Evolutionary conservation across 2,888 invertebrate genomes (phyloP), one percentile per base, ranked within the genome.

Genomic region (Drosophila lutescens): DNA sequence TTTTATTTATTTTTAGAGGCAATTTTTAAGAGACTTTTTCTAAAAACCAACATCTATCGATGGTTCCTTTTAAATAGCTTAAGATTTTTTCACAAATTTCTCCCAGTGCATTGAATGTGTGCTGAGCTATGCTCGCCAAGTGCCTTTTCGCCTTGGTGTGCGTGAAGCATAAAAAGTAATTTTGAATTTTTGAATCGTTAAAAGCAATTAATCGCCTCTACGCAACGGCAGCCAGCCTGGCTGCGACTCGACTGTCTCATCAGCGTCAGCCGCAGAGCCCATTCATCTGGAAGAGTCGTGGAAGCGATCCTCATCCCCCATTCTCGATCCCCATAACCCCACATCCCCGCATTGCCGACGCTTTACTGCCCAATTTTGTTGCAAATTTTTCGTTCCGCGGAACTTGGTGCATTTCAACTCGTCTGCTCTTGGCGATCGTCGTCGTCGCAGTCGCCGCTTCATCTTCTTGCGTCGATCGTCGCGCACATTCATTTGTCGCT

Each of bases 161-260:
- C 80, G 78, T 74, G 70, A 70, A 79, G 76, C 79, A 85, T 87
- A 80, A 79, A 79, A 85, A 80, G 86, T 87, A 83, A 87, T 85
- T 85, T 85, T 87, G 79, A 87, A 83, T 85, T 85, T 85, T 87
- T 85, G 86, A 87, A 85, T 85, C 85, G 85, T 87, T 87, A 87
- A 85, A 85, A 87, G 87, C 85, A 87, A 85, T 85, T 85, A 85
- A 85, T 85, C 87, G 85, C 88, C 78, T 78, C 81, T 80, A 80
- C 80, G 73, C 81, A 81, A 78, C 79, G 81, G 74, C 80, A 82
- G 80, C 73, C 84, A 73, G 86, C 76, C 80, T 83, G 86, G 80
- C 81, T 78, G 81, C 72, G 44, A 58, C 47, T 38, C 62, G 68
- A 55, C 68, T 74, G 71, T 62, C 77, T 74, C 74, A 76, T 74